Evolutionary conservation across 2,797 vertebrate species (phyloP), one percentile per base, ranked within the genome.

Genomic region (Coendou prehensilis): DNA sequence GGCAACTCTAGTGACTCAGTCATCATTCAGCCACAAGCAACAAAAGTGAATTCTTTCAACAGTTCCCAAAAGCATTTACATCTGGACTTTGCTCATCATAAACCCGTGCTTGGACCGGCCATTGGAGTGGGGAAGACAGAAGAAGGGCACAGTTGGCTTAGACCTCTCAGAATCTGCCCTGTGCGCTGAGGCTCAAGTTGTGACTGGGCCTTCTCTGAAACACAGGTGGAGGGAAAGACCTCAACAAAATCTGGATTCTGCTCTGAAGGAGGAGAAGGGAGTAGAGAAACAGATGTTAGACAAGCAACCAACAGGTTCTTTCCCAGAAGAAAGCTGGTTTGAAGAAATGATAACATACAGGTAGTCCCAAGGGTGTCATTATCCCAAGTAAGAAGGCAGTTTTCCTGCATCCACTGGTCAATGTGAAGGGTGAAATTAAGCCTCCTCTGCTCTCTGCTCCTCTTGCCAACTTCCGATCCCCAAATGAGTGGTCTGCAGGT

Each of bases 131-230:
- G n/a, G 0, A 22, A 20, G 37, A n/a, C 28, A 79, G 28, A 3
- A 47, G 6, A 45, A 47, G 22, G 37, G 10, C 23, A 20, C 5
- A 2, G 7, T 2, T 5, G 41, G 50, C 11, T 33, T 33, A 52
- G 30, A 54, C 26, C 10, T 80, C 45, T 82, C 4, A 28, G 73
- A 33, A 63, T 73, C 52, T 52, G 17, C 9, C 5, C 28, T 71
- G 2, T 23, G 41, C 6, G 7, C 17, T 8, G 67, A n/a, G 26
- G 9, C 2, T 15, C 2, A 14, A 1, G 6, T 9, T 37, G 41
- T 41, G 30, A 14, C 33, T 57, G 10, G 47, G 28, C 10, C 8
- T 59, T 57, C 41, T 33, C n/a, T 91, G 33, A 79, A 78, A 45
- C 33, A 22, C 33, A 57, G 2, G 5, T 15, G 5, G 10, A 13